A percentile compares a stretch with the other conserved stretches of the same genome.
Conservation (phyloP, 2,113 vertebrate genomes). For the Pangasianodon hypophthalmus region DNA sequence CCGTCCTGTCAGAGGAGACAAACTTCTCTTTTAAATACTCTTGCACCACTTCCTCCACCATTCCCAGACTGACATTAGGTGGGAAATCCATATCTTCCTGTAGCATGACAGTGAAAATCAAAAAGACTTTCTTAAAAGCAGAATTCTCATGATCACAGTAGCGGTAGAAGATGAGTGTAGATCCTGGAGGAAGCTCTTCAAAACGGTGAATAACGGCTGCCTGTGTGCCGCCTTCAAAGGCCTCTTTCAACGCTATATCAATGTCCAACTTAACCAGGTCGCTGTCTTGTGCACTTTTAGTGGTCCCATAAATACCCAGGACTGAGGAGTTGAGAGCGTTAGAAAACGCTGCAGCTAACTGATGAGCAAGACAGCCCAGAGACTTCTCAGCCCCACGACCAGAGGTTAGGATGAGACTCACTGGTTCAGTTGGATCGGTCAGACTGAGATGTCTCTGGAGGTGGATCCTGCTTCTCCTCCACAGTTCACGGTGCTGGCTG, state of each 20-base stretch:
- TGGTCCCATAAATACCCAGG: conserved; percentile 74
- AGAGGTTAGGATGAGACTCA: conserved; percentile 84
- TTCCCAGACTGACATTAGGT: conserved; percentile 62
- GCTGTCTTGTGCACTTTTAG: conserved; percentile 71
- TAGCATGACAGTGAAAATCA: conserved; percentile 88
- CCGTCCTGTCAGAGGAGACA: conserved; percentile 58
- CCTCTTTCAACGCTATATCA: conserved; percentile 77
- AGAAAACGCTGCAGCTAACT: conserved; percentile 78
- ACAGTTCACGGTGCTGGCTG: conserved; percentile 81
- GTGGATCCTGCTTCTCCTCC: conserved; percentile 81
- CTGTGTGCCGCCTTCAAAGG: conserved; percentile 74
- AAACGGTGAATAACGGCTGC: conserved; percentile 87
- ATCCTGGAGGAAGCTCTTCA: conserved; percentile 84
- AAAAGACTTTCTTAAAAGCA: conserved; percentile 82
- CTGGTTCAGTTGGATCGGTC: conserved; percentile 76
- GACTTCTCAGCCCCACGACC: conserved; percentile 75
- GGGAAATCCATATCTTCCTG: conserved; percentile 72
- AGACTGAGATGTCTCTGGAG: conserved; percentile 83
- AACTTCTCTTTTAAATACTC: conserved; percentile 83
- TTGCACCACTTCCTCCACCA: conserved; percentile 86
- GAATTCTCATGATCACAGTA: conserved; percentile 96
- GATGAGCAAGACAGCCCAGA: conserved; percentile 80
- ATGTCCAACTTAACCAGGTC: conserved; percentile 83
- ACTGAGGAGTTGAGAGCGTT: conserved; percentile 67
- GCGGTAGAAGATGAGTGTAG: conserved; percentile 96